Base-by-base conservation (phyloP, 2,797 vertebrate genomes). In the Enteromius afrohamiltoni region DNA sequence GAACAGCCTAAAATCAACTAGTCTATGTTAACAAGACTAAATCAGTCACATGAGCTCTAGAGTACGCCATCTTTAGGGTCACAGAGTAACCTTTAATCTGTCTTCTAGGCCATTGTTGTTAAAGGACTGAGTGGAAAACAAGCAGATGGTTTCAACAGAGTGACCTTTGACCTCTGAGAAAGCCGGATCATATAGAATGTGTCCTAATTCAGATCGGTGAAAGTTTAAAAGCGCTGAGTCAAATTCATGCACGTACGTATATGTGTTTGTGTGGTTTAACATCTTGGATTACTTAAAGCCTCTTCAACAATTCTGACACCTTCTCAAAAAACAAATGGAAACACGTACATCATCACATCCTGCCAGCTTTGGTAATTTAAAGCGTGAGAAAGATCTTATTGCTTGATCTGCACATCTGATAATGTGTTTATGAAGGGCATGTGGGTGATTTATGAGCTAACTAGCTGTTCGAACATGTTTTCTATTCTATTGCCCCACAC, bases 311-410 rank as follows among this genome's bases (percentile, higher is more conserved):
- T 60, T 9, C 42, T 47, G 53, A 64, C 3, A 49, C 69, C 80
- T 65, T 74, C 69, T 81, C 69, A 64, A 64, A 74, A 74, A 34
- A 37, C 37, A 9, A 45, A 71, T 45, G n/a, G 26, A 70, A 60
- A 62, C 37, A 45, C 74, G 45, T 34, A 73, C 11, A 76, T 70
- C 37, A 45, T 53, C 49, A 75, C 73, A 69, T 26, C 73, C 51
- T 81, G 83, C 74, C 58, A 80, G 68, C 71, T 6, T 40, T 60
- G 58, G 80, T 49, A 21, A 53, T 58, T 65, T 75, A 65, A 80
- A 65, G 29, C 58, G 9, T 75, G 42, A 74, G 80, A 65, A 83
- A 68, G 77, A 77, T 77, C 68, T 19, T 37, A 79, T 64, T 40
- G 45, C 68, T 67, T 31, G 51, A 64, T 79, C 49, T 40, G 19